phyloP scores from a whole-genome alignment of 2,888 invertebrate genomes.

The Sarcophaga variegata region DNA sequence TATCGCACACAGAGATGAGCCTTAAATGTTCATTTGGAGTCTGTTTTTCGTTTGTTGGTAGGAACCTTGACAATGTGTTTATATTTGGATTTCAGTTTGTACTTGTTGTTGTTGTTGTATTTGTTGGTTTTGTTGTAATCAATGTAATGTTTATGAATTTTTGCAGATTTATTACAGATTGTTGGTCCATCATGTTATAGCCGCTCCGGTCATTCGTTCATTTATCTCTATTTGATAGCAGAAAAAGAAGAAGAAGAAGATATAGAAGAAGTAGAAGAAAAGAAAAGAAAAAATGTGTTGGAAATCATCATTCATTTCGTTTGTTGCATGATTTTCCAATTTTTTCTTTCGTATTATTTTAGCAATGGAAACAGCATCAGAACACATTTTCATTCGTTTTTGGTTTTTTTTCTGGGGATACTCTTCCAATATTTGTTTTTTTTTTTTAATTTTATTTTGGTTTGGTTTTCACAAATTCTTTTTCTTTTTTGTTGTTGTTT shows the following conservation, averaged over 20 bases:
- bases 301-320: constrained; percentile 10
- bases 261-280: too few relatives aligned
- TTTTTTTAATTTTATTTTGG: not conserved
- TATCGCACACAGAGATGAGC: not conserved
- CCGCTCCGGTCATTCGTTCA: not conserved
- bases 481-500: constrained; percentile 22
- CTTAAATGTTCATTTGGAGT: not conserved
- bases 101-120: not conserved
- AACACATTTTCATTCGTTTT: too few relatives aligned
- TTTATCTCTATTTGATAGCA: not conserved
- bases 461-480: not conserved
- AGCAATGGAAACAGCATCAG: too few relatives aligned
- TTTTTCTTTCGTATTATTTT: too few relatives aligned
- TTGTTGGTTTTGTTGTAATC: constrained; percentile 40
- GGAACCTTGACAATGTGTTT: not conserved
- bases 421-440: not conserved
- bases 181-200: constrained; percentile 9
- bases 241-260: too few relatives aligned
- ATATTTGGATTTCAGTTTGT: not conserved
- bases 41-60: not conserved
- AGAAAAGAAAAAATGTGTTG: not conserved
- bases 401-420: too few relatives aligned
- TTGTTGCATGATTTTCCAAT: not conserved
- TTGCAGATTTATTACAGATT: constrained; percentile 50
- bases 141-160: constrained; percentile 56